Conservation (phyloP, 2,797 vertebrate species). For the Linurgus olivaceus region DNA sequence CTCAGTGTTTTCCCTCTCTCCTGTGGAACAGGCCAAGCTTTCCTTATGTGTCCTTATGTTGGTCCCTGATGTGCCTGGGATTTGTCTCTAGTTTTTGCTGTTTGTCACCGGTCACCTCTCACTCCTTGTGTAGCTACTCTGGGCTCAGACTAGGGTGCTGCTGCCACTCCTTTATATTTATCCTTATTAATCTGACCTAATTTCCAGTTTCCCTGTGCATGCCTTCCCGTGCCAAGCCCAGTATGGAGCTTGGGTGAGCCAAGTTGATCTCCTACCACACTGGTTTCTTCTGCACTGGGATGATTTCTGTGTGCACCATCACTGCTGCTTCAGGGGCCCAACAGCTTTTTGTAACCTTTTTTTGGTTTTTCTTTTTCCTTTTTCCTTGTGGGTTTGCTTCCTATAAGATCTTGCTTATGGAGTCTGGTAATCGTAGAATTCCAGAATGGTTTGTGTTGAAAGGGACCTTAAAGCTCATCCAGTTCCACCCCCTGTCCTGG, state of each 20-base stretch:
- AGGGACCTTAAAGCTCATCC: neutral
- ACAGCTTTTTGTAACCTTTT: neutral
- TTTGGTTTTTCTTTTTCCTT: neutral
- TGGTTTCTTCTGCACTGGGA: neutral
- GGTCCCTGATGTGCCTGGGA: neutral
- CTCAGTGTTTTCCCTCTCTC: neutral
- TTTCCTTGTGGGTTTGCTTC: neutral
- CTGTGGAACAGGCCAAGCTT: neutral
- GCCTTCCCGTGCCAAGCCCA: neutral
- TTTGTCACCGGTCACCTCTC: neutral
- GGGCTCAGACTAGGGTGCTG: neutral
- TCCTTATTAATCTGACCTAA: neutral
- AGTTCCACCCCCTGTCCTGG: neutral
- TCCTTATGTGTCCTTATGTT: fast-evolving
- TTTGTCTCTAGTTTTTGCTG: neutral
- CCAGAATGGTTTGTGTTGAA: neutral
- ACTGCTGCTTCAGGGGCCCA: neutral
- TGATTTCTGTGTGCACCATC: neutral
- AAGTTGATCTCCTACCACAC: neutral
- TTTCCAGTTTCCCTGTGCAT: neutral
- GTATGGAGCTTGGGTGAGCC: neutral
- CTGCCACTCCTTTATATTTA: neutral
- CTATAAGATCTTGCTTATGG: neutral
- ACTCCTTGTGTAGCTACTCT: neutral
- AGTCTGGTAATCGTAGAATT: neutral